Conservation (phyloP, 1,140 invertebrate species). For the Gryon sp. region DNA sequence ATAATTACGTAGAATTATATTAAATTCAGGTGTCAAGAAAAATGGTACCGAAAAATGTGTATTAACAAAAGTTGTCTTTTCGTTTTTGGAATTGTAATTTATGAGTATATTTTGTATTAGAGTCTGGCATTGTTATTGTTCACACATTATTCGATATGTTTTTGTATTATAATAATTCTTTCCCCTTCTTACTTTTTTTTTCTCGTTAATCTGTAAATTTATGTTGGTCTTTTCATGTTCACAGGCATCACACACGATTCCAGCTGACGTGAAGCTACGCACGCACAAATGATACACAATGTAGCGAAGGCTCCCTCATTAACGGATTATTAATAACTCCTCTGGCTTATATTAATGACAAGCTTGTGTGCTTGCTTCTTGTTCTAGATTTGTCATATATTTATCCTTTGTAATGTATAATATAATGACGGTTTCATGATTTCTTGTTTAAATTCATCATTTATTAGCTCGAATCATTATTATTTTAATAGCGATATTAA, state of each 20-base stretch:
- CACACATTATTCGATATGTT: constrained; percentile 9
- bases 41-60: constrained; percentile 1
- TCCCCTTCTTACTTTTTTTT: constrained; percentile 3
- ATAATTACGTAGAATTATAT: constrained; percentile 30
- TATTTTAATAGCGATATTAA: constrained; percentile 20
- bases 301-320: constrained; percentile 71
- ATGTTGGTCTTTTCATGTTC: constrained; percentile 2
- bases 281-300: constrained; percentile 63
- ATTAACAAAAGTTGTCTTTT: no score
- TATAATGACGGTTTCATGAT: not conserved
- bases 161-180: constrained; percentile 25
- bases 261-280: no score
- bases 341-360: constrained; percentile 75
- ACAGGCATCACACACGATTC: no score
- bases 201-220: constrained; percentile 23
- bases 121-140: constrained; percentile 41
- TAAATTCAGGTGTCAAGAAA: constrained; percentile 31
- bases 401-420: constrained; percentile 19
- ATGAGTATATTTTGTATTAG: constrained; percentile 28
- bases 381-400: constrained; percentile 67
- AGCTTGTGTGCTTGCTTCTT: constrained; percentile 70
- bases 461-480: constrained; percentile 9
- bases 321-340: constrained; percentile 76
- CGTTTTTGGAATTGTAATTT: constrained; percentile 41
- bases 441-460: not conserved